Evolutionary conservation across 2,888 invertebrate genomes (phyloP), one percentile per base, ranked within the genome.

Genomic region (Balanococcus diminutus): DNA sequence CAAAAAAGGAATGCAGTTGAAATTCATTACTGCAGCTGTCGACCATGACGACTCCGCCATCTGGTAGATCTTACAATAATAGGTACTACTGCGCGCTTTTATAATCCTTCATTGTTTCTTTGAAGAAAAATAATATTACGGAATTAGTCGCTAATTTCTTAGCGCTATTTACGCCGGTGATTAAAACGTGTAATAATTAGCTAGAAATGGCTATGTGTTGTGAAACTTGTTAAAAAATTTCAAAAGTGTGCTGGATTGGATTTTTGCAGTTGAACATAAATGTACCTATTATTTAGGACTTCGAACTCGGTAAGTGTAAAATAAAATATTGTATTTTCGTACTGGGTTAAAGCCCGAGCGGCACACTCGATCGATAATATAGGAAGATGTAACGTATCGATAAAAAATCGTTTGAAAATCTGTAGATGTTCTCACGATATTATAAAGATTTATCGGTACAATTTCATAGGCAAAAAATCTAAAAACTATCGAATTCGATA

Each of bases 1-100:
- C 19, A n/a, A 56, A 56, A 56, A 56, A 56, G 19, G 56, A 56
- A 56, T 56, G 56, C 56, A 56, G 56, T 56, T 56, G 56, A 56
- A 56, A 56, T 56, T 56, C 56, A 56, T 56, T 56, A 56, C 56
- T 56, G 56, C 56, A 56, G 56, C 56, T 19, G 56, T 56, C 56
- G 56, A 56, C 19, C 56, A 56, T 56, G 22, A 56, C 56, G 56
- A 56, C 19, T 19, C 5, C 56, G 9, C 1, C 56, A 19, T n/a
- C 56, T 56, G 56, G 56, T 56, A 19, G 42, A 1, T n/a, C 19
- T 19, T 5, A 2, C 19, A n/a, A 8, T 19, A 56, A 19, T 22
- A 19, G 1, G 19, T 19, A 56, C 14, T 46, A 56, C 42, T 42
- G 11, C 56, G 56, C 56, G 56, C 19, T 56, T 39, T 22, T 56